A percentile compares a stretch with the other conserved stretches of the same genome.
Conservation (phyloP, 2,797 vertebrate species). For the Nyctibius grandis region DNA sequence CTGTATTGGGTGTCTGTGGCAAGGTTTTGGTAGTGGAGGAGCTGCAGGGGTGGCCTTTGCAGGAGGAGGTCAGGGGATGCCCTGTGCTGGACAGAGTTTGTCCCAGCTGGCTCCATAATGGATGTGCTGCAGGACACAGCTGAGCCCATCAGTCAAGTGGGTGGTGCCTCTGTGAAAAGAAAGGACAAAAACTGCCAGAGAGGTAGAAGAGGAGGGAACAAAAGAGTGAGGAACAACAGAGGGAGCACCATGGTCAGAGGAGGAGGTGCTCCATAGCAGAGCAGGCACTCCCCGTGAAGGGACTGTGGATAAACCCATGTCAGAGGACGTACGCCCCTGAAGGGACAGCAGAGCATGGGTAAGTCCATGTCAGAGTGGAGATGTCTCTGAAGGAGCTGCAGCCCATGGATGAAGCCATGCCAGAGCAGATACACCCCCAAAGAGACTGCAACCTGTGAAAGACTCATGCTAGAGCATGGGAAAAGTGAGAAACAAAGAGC, state of each 20-base stretch:
- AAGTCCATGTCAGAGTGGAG: background rate
- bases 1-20: background rate
- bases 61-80: background rate
- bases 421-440: background rate
- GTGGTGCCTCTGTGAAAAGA: background rate
- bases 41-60: background rate
- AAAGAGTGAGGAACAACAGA: background rate
- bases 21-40: background rate
- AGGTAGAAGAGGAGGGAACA: background rate
- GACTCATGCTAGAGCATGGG: background rate
- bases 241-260: background rate
- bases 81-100: background rate
- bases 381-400: background rate
- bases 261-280: background rate
- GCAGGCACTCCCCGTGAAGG: background rate
- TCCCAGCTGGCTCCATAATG: rapidly evolving
- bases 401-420: background rate
- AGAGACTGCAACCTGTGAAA: background rate
- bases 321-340: background rate
- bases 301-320: background rate
- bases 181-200: background rate
- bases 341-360: background rate
- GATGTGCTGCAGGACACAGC: background rate
- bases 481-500: background rate
- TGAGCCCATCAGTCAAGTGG: background rate